phyloP scores from a whole-genome alignment of 1,140 invertebrate genomes.

The Dendroctonus ponderosae region DNA sequence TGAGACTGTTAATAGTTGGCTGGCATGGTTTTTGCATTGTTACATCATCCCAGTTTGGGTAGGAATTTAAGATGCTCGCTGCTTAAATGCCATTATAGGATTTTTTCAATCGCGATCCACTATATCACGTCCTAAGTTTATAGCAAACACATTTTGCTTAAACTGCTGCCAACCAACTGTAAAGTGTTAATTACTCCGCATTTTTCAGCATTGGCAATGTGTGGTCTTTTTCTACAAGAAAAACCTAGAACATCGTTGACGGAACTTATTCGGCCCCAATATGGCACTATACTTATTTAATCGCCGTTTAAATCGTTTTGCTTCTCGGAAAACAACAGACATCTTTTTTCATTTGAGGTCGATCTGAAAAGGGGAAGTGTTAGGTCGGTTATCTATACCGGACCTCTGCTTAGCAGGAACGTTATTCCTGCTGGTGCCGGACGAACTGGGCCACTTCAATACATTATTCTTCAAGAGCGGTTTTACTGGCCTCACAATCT shows the following conservation, averaged over 20 bases:
- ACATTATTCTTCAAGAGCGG: too few species aligned
- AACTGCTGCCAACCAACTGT: slow-evolving; percentile 21
- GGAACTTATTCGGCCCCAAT: slow-evolving; percentile 23
- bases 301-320: slow-evolving; percentile 21
- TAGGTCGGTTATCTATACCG: slow-evolving; percentile 9
- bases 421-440: neutral
- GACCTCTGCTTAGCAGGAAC: slow-evolving; percentile 8
- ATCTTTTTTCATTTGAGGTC: slow-evolving; percentile 24
- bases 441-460: too few species aligned
- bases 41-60: slow-evolving; percentile 16
- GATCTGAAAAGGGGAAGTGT: slow-evolving; percentile 31
- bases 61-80: slow-evolving; percentile 15
- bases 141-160: slow-evolving; percentile 18
- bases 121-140: slow-evolving; percentile 19
- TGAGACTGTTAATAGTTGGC: slow-evolving; percentile 10
- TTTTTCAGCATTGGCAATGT: slow-evolving; percentile 29
- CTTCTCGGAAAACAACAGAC: slow-evolving; percentile 30
- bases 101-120: slow-evolving; percentile 15
- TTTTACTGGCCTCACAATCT: too few species aligned
- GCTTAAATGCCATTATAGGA: slow-evolving; percentile 15
- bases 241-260: slow-evolving; percentile 25
- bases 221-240: slow-evolving; percentile 29
- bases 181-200: slow-evolving; percentile 31
- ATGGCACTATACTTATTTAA: slow-evolving; percentile 25
- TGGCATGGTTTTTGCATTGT: slow-evolving; percentile 11